Percentiles rank a stretch among this genome's conserved stretches.
Evolutionary conservation across 2,113 vertebrate genomes (phyloP).

Genomic region (Python bivittatus): DNA sequence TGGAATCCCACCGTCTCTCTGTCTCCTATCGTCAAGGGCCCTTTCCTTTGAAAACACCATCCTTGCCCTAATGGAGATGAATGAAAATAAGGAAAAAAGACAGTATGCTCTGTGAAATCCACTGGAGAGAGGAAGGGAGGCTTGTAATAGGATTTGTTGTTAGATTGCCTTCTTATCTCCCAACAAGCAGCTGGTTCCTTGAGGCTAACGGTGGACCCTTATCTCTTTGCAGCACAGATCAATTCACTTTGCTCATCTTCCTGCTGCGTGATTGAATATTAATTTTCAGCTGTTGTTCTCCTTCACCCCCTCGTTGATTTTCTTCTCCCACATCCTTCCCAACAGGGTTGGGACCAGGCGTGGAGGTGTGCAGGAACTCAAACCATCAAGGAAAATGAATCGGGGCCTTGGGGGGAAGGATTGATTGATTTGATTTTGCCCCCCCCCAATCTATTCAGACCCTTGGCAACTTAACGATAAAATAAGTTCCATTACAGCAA

Average conservation of each 20-base stretch:
- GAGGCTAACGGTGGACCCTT: constrained; percentile 37
- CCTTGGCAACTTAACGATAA: no score
- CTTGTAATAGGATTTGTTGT: constrained; percentile 21
- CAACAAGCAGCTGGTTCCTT: constrained; percentile 64
- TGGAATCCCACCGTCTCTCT: background rate
- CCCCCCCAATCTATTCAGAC: no score
- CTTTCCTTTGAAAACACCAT: background rate
- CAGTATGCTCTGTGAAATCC: background rate
- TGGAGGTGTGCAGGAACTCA: background rate
- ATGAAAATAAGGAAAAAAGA: background rate
- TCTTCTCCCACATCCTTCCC: background rate
- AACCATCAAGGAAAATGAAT: background rate
- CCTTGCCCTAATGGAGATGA: background rate
- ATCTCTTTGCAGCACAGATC: constrained; percentile 64
- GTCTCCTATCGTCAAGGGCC: no score
- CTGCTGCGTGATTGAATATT: constrained; percentile 53
- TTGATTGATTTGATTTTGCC: no score
- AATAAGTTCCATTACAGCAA: no score
- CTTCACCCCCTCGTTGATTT: background rate
- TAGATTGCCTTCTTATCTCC: constrained; percentile 61
- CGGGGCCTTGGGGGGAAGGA: background rate
- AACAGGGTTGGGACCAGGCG: background rate
- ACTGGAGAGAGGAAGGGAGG: background rate
- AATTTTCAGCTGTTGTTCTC: constrained; percentile 58
- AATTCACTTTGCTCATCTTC: constrained; percentile 55